Base-by-base conservation (phyloP, 2,888 invertebrate species). In the Trachelus iudaicus region DNA sequence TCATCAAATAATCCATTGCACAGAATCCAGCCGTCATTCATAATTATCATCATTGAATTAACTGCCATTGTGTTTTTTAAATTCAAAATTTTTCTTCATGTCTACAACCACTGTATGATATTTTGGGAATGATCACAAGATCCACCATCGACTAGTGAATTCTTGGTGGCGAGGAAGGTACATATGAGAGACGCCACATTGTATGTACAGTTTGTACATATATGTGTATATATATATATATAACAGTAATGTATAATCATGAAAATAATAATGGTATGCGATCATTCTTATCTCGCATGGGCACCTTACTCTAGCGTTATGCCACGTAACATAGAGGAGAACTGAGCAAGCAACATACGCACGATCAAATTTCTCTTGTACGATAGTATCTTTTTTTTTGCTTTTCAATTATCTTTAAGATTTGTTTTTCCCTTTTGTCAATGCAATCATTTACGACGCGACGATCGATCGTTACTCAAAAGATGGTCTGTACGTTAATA, bases 261-360 rank as follows among this genome's bases (percentile, higher is more conserved):
- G 23, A 23, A 56, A 56, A 56, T 56, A 56, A 56, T 56, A 56
- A 23, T 56, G 56, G 23, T 56, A 56, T 56, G 56, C 56, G 56
- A 56, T 56, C 23, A 56, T 56, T 56, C 56, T 56, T 56, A 56
- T 56, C 56, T 56, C 56, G 56, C 56, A 56, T 9, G 56, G 23
- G 56, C 56, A 56, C 56, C 56, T 56, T 56, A 56, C 56, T 56
- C 56, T 56, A 56, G 56, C 23, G 56, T 15, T 75, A 73, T 40
- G 75, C 30, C 76, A 76, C 33, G 77, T 79, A 79, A 77, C 77
- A 77, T 68, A 79, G 73, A 56, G 56, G 74, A 56, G 23, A 78
- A 73, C 80, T 73, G 56, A 56, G 81, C 79, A 82, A 82, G 83
- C 83, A 81, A 81, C 76, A 80, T 75, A 80, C 76, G 75, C 77